A percentile compares a stretch with the other conserved stretches of the same genome.
Evolutionary conservation across 2,113 vertebrate genomes (phyloP).

Genomic region (Mobula hypostoma): DNA sequence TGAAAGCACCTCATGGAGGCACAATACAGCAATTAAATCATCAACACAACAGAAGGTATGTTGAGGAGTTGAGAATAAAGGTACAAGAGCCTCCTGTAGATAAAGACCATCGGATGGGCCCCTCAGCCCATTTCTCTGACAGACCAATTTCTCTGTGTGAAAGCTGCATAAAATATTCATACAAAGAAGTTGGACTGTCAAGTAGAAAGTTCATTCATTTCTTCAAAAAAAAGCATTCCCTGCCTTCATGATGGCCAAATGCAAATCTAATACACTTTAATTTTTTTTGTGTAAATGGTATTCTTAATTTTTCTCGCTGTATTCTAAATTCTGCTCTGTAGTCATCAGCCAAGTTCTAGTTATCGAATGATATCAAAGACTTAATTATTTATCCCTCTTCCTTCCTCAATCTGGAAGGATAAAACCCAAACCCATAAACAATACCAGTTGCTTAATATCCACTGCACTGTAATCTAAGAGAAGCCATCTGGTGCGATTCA

Average conservation of each 20-base stretch:
- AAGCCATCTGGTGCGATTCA: background rate
- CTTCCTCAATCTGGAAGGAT: background rate
- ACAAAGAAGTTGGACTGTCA: background rate
- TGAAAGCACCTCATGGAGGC: background rate
- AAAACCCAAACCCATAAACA: background rate
- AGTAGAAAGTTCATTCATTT: background rate
- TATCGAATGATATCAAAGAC: background rate
- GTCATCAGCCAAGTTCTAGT: background rate
- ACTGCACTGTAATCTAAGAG: background rate
- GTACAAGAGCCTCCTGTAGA: background rate
- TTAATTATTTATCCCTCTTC: background rate
- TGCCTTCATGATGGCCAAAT: background rate
- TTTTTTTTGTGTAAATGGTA: background rate
- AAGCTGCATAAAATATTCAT: background rate
- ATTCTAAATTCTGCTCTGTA: background rate
- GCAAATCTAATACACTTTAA: background rate
- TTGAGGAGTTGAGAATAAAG: background rate
- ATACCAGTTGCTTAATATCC: background rate
- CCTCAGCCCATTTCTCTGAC: background rate
- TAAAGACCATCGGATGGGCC: background rate
- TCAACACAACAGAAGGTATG: background rate
- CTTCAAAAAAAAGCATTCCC: background rate
- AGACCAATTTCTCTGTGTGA: background rate
- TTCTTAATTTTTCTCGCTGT: background rate
- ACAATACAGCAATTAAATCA: background rate